A percentile compares a stretch with the other conserved stretches of the same genome.
phyloP scores from a whole-genome alignment of 64 coral and sea anemone species.

The Porites australiensis region DNA sequence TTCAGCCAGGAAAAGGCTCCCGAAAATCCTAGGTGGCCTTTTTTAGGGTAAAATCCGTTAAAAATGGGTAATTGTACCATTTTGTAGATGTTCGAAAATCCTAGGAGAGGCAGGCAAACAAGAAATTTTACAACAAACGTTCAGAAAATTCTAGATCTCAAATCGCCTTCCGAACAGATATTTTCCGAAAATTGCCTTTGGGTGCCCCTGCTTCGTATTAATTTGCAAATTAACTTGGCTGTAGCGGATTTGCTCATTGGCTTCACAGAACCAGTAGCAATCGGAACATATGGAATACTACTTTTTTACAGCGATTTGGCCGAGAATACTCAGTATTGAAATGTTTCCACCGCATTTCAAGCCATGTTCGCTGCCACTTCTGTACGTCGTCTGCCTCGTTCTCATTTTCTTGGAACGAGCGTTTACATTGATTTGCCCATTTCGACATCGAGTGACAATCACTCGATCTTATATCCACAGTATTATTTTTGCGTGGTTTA shows the following conservation, averaged over 20 bases:
- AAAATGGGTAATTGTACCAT: no score
- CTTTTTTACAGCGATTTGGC: not conserved
- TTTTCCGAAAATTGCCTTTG: no score
- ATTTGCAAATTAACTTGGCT: constrained; percentile 19
- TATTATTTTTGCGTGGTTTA: constrained; percentile 18
- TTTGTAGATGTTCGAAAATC: no score
- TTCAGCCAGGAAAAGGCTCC: no score
- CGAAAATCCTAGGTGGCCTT: no score
- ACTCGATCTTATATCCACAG: constrained; percentile 9
- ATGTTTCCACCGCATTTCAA: not conserved
- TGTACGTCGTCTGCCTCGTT: constrained; percentile 8
- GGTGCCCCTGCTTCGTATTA: no score
- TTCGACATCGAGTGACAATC: constrained; percentile 52
- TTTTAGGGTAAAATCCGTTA: no score
- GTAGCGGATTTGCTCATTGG: constrained; percentile 5
- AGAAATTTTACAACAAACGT: no score
- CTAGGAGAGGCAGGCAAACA: no score
- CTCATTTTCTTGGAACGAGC: constrained; percentile 57
- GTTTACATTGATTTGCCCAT: constrained; percentile 47
- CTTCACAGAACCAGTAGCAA: not conserved
- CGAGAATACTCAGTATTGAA: no score
- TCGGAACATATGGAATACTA: not conserved
- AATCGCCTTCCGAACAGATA: no score
- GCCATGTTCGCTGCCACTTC: constrained; percentile 12
- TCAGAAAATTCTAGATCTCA: no score